These are phyloP conservation scores for Sebastes cheni DNA, from an alignment of 2,797 vertebrate genomes.

Conservation along the genomic window DNA sequence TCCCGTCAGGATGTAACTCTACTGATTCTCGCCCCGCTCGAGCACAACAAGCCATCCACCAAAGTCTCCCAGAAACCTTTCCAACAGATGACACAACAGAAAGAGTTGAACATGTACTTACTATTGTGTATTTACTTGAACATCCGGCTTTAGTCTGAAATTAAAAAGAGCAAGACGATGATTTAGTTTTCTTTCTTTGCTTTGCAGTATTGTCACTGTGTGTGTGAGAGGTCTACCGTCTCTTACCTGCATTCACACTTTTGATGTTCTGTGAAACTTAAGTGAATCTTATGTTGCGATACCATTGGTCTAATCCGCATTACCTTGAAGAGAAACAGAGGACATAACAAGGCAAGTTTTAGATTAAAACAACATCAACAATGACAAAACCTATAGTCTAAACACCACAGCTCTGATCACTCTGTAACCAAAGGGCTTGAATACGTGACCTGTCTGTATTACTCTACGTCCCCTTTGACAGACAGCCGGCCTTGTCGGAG, in stretches of 20 bases:
- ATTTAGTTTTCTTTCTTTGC: neutral
- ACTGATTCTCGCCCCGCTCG: neutral
- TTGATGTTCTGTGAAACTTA: constrained; percentile 92
- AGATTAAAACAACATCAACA: constrained; percentile 1
- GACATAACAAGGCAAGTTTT: constrained; percentile 50
- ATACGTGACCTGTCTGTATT: neutral
- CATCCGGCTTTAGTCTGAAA: constrained; percentile 90
- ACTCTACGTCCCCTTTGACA: neutral
- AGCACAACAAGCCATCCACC: neutral
- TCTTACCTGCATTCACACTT: constrained; percentile 94
- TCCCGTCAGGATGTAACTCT: neutral
- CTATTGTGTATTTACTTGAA: constrained; percentile 91
- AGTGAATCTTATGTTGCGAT: constrained; percentile 81
- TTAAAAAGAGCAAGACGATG: neutral
- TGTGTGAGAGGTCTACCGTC: neutral
- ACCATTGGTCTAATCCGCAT: constrained; percentile 85
- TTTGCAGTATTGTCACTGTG: neutral
- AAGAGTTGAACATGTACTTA: constrained; percentile 82
- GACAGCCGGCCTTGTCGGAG: constrained; percentile 2
- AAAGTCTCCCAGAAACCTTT: neutral
- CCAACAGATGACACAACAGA: neutral
- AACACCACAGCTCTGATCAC: constrained; percentile 9
- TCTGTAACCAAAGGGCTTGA: neutral
- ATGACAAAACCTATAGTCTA: neutral
- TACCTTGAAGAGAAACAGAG: constrained; percentile 80